Evolutionary conservation across 1,140 invertebrate genomes (phyloP), one percentile per base, ranked within the genome.

Genomic region (Lepidurus arcticus): DNA sequence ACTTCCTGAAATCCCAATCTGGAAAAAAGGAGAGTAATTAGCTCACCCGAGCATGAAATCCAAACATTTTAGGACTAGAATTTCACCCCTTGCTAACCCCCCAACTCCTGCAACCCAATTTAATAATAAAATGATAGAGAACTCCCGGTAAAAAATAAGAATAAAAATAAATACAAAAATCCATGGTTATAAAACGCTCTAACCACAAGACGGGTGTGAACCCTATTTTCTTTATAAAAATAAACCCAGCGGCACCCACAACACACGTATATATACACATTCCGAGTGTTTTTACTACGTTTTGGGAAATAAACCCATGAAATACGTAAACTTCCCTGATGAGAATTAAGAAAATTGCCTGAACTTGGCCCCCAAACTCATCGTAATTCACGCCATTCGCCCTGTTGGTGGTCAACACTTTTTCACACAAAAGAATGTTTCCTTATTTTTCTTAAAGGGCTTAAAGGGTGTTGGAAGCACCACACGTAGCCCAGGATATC

Each of bases 371-470:
- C 5, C 53, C 34, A 34, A 16, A n/a, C 21, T 65, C 53, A 9
- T 65, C 53, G 53, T 65, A 65, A 65, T 65, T 65, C 53, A 65
- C 53, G 53, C 53, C 53, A 65, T 65, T 65, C 53, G 53, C 53
- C 0, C 53, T 16, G 53, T 65, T 7, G 53, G 53, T 65, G 53
- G 53, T 65, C 53, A 16, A 65, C 16, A 21, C 10, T 21, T 65
- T 65, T 21, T 65, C 53, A 65, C 53, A 65, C 53, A 65, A 65
- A 65, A 65, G 53, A 65, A 47, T 11, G 53, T 34, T 34, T 34
- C 34, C 34, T 0, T 34, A 34, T 34, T 3, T 34, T 34, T 34
- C 2, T 4, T 7, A 65, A 65, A 65, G 53, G 53, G 53, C 2
- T 4, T 7, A 65, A 65, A 65, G 53, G 53, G 53, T 65, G 16